These are phyloP conservation scores for Sebastes diploproa DNA, from an alignment of 2,797 vertebrate genomes.

Conservation along the genomic window DNA sequence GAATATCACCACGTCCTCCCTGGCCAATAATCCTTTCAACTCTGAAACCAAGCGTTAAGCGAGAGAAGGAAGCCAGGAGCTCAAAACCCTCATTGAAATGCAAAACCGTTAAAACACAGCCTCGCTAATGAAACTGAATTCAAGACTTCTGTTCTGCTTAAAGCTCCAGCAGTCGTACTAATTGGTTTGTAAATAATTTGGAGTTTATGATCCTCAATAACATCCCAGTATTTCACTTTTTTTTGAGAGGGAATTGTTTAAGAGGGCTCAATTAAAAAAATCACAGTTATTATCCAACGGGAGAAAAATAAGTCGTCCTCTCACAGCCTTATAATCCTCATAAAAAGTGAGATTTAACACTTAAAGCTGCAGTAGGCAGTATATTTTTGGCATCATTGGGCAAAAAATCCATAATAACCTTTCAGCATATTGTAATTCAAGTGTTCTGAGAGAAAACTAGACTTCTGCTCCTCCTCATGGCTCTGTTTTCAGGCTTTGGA, in stretches of 20 bases:
- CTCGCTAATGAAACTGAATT: slow-evolving; percentile 18
- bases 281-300: neutral
- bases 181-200: slow-evolving; percentile 17
- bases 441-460: too few species aligned
- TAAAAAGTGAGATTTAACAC: neutral
- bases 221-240: neutral
- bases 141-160: neutral
- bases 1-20: neutral
- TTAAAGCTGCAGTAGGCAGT: neutral
- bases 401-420: too few species aligned
- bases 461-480: too few species aligned
- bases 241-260: neutral
- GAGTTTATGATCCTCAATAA: neutral
- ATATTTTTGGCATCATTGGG: too few species aligned
- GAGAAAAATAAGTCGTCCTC: neutral
- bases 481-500: too few species aligned
- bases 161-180: neutral
- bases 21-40: slow-evolving; percentile 19
- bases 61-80: slow-evolving; percentile 14
- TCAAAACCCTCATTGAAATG: slow-evolving; percentile 28
- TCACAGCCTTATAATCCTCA: neutral
- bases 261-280: neutral
- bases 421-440: too few species aligned
- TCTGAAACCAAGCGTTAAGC: neutral
- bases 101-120: slow-evolving; percentile 19